Evolutionary conservation across 2,113 vertebrate species (phyloP), one percentile per base, ranked within the genome.

Genomic region (Emberiza fucata): DNA sequence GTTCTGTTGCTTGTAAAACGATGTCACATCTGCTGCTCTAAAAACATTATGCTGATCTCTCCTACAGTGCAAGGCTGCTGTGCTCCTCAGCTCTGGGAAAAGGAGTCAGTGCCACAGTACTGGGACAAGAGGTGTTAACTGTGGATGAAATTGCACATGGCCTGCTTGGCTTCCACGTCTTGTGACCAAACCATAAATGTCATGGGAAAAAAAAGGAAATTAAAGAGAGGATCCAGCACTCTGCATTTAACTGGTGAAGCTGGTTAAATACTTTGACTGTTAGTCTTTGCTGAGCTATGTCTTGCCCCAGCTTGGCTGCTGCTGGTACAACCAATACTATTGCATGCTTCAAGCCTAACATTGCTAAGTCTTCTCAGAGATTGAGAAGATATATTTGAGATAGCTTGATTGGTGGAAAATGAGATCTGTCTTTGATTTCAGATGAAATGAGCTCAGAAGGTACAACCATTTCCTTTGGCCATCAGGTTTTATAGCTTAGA

Each of bases 21-120:
- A 73, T 95, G 94, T 90, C 93, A 95, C 95, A 96, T 95, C 96
- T 97, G 96, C 96, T 97, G 94, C 82, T 97, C 92, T 90, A 86
- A 96, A 97, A 96, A 92, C 71, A 68, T 90, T 93, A 33, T 91
- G 82, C 90, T 93, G 92, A 88, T 94, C 65, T 96, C 63, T 96
- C 69, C 71, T 81, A 18, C 64, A 45, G 71, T 3, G 70, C 33
- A 19, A 1, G 44, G 51, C 63, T 90, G 64, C 64, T 90, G 42
- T 5, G 0, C 42, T 54, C n/a, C 80, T 73, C 39, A 66, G 50
- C 76, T 51, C 64, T 20, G 47, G 60, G 25, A 70, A 88, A 91
- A 81, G 42, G 54, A 94, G 47, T 51, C 82, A 77, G 4, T n/a
- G 37, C 48, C 61, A 56, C 54, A 6, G 47, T 77, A 56, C 1